A percentile compares a stretch with the other conserved stretches of the same genome.
Evolutionary conservation across 2,113 vertebrate genomes (phyloP).

Genomic region (Limnothrissa miodon): DNA sequence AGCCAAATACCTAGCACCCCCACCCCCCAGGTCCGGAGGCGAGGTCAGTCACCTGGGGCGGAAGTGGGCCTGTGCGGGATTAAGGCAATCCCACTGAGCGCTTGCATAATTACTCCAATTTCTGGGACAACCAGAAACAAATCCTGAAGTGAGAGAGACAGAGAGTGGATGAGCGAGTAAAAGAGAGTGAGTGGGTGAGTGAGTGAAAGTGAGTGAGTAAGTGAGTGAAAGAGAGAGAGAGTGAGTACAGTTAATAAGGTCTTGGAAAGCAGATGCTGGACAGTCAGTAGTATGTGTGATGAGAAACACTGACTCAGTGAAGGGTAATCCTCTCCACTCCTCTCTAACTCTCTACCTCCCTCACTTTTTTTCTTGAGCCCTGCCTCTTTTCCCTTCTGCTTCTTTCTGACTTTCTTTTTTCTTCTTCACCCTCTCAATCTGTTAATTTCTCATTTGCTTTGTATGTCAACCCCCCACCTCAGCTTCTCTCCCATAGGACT

Average conservation of each 20-base stretch:
- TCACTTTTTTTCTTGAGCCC: neutral
- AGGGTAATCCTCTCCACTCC: conserved; percentile 1
- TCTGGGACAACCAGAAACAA: conserved; percentile 25
- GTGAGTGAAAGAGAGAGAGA: neutral
- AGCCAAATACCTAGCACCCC: neutral
- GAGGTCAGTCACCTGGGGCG: conserved; percentile 35
- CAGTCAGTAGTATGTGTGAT: neutral
- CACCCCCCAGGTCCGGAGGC: neutral
- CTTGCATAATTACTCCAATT: conserved; percentile 43
- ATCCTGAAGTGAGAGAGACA: neutral
- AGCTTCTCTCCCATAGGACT: conserved; percentile 25
- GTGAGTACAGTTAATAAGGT: neutral
- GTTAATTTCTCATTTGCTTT: neutral
- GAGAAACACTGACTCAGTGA: conserved; percentile 15
- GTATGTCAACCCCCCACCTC: neutral
- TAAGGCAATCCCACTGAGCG: conserved; percentile 36
- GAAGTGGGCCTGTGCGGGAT: conserved; percentile 33
- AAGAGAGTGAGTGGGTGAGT: too few relatives aligned
- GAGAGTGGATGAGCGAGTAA: too few relatives aligned
- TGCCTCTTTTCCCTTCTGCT: neutral
- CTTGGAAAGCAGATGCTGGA: neutral
- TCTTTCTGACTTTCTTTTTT: neutral
- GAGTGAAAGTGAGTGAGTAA: neutral
- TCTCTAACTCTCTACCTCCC: neutral
- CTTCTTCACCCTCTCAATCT: conserved; percentile 2